Evolutionary conservation across 1,140 invertebrate species (phyloP).

Genomic region (Rhynchophorus ferrugineus): DNA sequence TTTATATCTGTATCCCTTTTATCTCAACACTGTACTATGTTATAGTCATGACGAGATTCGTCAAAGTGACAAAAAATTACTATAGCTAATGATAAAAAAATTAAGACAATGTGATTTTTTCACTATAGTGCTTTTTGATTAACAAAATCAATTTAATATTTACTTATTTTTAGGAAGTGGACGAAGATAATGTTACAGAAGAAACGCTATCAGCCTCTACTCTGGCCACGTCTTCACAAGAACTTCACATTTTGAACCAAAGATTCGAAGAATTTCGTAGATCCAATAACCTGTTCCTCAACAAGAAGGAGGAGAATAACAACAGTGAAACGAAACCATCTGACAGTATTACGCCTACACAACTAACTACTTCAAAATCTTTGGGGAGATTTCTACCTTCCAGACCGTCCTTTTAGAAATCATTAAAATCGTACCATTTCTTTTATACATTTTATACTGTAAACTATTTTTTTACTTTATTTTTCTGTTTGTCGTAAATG

Average conservation of each 20-base stretch:
- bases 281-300: constrained; percentile 24
- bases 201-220: constrained; percentile 26
- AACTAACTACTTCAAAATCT: constrained; percentile 27
- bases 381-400: constrained; percentile 27
- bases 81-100: no score
- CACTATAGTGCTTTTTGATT: no score
- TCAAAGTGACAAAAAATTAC: no score
- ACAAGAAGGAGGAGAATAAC: constrained; percentile 6
- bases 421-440: no score
- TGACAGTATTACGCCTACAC: constrained; percentile 15
- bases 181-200: constrained; percentile 47
- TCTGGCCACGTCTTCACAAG: constrained; percentile 34
- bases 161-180: constrained; percentile 47
- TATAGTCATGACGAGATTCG: no score
- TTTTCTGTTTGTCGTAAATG: no score
- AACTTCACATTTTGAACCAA: constrained; percentile 29
- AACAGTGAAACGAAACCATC: constrained; percentile 28
- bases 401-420: constrained; percentile 30
- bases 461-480: no score
- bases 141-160: no score
- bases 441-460: no score
- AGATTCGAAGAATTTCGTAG: constrained; percentile 40
- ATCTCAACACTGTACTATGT: no score
- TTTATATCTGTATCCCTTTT: no score
- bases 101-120: no score